Evolutionary conservation across 2,113 vertebrate species (phyloP).

Genomic region (Caranx melampygus): DNA sequence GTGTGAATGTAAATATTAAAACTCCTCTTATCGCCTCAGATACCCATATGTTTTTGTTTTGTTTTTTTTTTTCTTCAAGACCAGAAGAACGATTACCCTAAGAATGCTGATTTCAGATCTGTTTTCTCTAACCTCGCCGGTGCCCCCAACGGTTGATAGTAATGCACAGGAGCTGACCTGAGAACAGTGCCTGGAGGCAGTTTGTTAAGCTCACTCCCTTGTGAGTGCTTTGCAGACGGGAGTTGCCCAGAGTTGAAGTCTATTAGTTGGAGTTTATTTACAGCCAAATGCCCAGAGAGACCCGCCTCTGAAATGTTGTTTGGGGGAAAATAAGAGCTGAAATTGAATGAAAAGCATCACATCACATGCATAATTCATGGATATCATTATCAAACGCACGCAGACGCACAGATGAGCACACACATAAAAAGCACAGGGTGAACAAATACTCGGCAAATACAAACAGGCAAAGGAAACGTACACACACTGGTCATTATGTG

Average conservation of each 20-base stretch:
- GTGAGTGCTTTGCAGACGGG: conserved; percentile 72
- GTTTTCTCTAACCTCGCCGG: conserved; percentile 46
- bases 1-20: conserved; percentile 50
- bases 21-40: conserved; percentile 23
- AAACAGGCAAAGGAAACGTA: conserved; percentile 1
- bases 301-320: conserved; percentile 79
- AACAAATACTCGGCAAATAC: conserved; percentile 54
- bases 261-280: conserved; percentile 83
- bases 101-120: conserved; percentile 57
- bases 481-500: conserved; percentile 64
- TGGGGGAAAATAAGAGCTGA: conserved; percentile 73
- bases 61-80: not conserved
- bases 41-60: not conserved
- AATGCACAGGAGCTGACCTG: conserved; percentile 67
- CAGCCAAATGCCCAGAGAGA: conserved; percentile 80
- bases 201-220: conserved; percentile 74
- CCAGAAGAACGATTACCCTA: conserved; percentile 8
- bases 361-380: conserved; percentile 81
- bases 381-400: conserved; percentile 79
- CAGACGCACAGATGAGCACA: conserved; percentile 68
- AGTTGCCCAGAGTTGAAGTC: conserved; percentile 80
- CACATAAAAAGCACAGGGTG: conserved; percentile 56
- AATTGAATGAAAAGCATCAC: conserved; percentile 83
- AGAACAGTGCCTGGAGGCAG: conserved; percentile 67
- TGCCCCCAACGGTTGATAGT: conserved; percentile 41